Percentiles rank a stretch among this genome's conserved stretches.
These are phyloP conservation scores for Littorina saxatilis DNA, from an alignment of 1,140 invertebrate species.

Conservation along the genomic window DNA sequence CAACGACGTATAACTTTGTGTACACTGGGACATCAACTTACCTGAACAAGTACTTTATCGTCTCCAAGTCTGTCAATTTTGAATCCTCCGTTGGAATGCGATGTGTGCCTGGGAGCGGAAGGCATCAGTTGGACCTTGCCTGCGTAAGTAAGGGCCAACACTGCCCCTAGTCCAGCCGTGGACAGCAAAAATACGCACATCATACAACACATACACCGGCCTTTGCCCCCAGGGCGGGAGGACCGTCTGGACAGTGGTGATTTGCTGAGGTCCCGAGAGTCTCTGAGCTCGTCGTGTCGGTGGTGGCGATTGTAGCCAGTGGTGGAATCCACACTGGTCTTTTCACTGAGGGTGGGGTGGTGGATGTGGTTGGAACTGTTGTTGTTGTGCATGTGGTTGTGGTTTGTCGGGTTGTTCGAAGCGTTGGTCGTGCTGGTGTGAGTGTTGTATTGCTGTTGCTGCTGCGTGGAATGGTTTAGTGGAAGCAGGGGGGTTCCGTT, in stretches of 20 bases:
- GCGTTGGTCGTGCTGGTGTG: no score
- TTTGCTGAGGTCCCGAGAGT: slow-evolving; percentile 34
- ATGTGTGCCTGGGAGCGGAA: not conserved
- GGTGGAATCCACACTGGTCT: not conserved
- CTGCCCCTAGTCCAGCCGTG: slow-evolving; percentile 29
- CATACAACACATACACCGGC: slow-evolving; percentile 39
- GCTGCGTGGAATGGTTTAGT: no score
- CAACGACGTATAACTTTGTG: not conserved
- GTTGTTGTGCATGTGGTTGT: not conserved
- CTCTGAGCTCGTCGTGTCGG: not conserved
- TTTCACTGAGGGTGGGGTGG: not conserved
- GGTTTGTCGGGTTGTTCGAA: not conserved
- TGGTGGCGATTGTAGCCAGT: not conserved
- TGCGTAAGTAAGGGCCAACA: slow-evolving; percentile 32
- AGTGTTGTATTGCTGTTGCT: not conserved
- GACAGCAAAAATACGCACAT: slow-evolving; percentile 39
- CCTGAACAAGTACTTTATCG: slow-evolving; percentile 6
- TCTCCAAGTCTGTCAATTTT: not conserved
- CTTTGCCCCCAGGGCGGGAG: slow-evolving; percentile 17
- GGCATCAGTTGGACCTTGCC: slow-evolving; percentile 20
- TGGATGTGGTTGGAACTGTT: not conserved
- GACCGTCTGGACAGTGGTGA: slow-evolving; percentile 4
- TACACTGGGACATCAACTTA: not conserved
- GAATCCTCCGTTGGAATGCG: slow-evolving; percentile 31
- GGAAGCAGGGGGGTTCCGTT: slow-evolving; percentile 14